Base-by-base conservation (phyloP, 2,113 vertebrate genomes). In the Larimichthys crocea region DNA sequence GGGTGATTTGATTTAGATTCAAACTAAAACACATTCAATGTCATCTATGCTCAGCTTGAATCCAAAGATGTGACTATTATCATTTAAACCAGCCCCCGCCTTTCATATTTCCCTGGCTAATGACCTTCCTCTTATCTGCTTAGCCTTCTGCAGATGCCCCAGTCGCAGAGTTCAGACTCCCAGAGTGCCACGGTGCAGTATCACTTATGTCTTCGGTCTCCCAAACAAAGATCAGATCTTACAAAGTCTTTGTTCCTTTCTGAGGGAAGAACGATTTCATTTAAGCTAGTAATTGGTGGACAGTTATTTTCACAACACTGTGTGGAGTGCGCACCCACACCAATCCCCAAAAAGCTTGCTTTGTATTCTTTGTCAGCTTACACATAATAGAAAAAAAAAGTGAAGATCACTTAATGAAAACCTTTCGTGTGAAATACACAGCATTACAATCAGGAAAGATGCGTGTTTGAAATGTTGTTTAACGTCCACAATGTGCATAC, bases 111-210 rank as follows among this genome's bases (percentile, higher is more conserved):
- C 64, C 6, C 20, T 29, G 16, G 4, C 66, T 55, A 31, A 8
- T 78, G 64, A 63, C 63, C 14, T 57, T 76, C 65, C 65, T 61
- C 52, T 50, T 31, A 74, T 74, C 62, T 40, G 68, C 14, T 67
- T 53, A 71, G 49, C 40, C 71, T 46, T 62, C 40, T 50, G 29
- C 78, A 60, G 59, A 56, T 20, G 19, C 31, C 10, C 11, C 31
- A 3, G 67, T 42, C 62, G 55, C 24, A 48, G n/a, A 63, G 57
- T 42, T 12, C 22, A 74, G 48, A 46, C 69, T 24, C 74, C 14
- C 61, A n/a, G 59, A 57, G 40, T 2, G 60, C 22, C 46, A 31
- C 4, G 35, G 11, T 6, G 52, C 68, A 53, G 26, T 10, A 2
- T 46, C 48, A 48, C 3, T 19, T 29, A 17, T 29, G 35, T 69